Conservation (phyloP, 2,113 vertebrate species). For the Eolophus roseicapilla region DNA sequence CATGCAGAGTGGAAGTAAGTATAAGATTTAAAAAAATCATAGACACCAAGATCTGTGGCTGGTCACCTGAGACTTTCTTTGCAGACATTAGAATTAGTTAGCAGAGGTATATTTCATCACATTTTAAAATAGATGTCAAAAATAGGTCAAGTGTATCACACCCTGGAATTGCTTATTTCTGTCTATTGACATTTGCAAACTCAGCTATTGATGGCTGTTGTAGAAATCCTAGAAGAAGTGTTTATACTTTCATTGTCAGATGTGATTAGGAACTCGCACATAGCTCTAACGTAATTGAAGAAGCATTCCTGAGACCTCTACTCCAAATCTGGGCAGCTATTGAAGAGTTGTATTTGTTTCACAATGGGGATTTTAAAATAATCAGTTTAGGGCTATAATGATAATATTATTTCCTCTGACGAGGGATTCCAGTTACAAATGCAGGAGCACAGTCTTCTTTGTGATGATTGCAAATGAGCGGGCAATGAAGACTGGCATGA, state of each 20-base stretch:
- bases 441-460: background rate
- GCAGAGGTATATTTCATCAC: background rate
- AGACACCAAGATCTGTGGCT: background rate
- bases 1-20: background rate
- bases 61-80: background rate
- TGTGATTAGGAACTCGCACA: background rate
- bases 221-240: slow-evolving; percentile 6
- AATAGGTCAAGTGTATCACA: slow-evolving; percentile 16
- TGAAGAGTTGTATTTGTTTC: background rate
- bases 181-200: background rate
- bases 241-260: background rate
- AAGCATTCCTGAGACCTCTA: background rate
- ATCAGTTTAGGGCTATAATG: background rate
- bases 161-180: slow-evolving; percentile 3
- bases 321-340: background rate
- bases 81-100: background rate
- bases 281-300: background rate
- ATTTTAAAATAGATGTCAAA: slow-evolving; percentile 1
- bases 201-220: background rate
- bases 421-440: background rate
- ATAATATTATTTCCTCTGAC: background rate
- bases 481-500: background rate
- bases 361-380: background rate
- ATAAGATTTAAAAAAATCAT: background rate
- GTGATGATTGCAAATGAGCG: background rate